Percentiles rank a stretch among this genome's conserved stretches.
Conservation (phyloP, 2,888 invertebrate genomes). For the Lagria hirta region DNA sequence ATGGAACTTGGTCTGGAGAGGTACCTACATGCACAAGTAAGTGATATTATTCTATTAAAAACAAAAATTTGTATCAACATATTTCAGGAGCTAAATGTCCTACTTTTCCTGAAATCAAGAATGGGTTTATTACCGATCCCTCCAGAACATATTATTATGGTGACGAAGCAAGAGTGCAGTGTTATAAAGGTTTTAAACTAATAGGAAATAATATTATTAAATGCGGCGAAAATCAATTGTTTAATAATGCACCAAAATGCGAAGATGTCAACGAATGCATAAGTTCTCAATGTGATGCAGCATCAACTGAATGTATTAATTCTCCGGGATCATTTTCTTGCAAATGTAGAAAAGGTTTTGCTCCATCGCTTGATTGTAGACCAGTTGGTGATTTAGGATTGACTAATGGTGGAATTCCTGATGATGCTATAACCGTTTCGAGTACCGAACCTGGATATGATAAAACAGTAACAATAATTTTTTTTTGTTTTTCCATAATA, state of each 20-base stretch:
- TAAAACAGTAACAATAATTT: slow-evolving; percentile 63
- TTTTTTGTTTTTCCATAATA: slow-evolving; percentile 1
- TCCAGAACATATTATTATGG: slow-evolving; percentile 77
- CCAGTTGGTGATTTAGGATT: slow-evolving; percentile 88
- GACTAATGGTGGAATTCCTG: slow-evolving; percentile 86
- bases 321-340: slow-evolving; percentile 87
- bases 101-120: slow-evolving; percentile 76
- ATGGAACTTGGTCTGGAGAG: slow-evolving; percentile 92
- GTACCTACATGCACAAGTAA: slow-evolving; percentile 83
- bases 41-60: slow-evolving; percentile 34
- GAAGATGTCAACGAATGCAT: slow-evolving; percentile 91
- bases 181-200: slow-evolving; percentile 85
- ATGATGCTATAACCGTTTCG: slow-evolving; percentile 85
- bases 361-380: slow-evolving; percentile 83
- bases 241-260: slow-evolving; percentile 82
- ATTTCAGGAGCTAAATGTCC: slow-evolving; percentile 66
- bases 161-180: slow-evolving; percentile 89
- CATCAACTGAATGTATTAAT: slow-evolving; percentile 89
- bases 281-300: slow-evolving; percentile 84
- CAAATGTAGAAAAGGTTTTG: slow-evolving; percentile 81
- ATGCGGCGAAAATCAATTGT: slow-evolving; percentile 82
- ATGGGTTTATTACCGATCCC: slow-evolving; percentile 83
- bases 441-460: slow-evolving; percentile 78
- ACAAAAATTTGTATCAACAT: neutral
- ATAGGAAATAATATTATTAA: slow-evolving; percentile 80